Evolutionary conservation across 1,140 invertebrate species (phyloP).

Genomic region (Acromyrmex charruanus): DNA sequence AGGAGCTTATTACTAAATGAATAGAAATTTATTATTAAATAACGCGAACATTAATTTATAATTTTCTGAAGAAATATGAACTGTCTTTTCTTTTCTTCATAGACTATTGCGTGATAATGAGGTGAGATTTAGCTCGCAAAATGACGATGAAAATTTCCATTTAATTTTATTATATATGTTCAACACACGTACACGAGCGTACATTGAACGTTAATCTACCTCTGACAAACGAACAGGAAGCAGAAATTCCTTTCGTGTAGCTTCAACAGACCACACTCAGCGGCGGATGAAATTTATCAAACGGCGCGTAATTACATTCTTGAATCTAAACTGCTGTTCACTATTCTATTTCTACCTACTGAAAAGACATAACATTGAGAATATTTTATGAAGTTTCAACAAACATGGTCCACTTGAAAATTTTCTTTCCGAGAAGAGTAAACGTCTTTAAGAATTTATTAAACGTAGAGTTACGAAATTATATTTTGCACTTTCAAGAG

Average conservation of each 20-base stretch:
- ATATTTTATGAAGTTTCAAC: slow-evolving; percentile 11
- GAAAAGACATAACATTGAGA: neutral
- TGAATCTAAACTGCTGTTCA: slow-evolving; percentile 35
- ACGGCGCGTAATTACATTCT: slow-evolving; percentile 48
- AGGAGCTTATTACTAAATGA: neutral
- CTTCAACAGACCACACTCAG: slow-evolving; percentile 27
- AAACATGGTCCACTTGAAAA: neutral
- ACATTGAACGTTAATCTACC: slow-evolving; percentile 47
- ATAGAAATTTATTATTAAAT: too few relatives aligned
- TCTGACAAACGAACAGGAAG: slow-evolving; percentile 32
- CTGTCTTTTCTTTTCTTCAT: neutral
- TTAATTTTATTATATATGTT: slow-evolving; percentile 29
- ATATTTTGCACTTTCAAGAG: neutral
- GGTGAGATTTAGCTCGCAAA: neutral
- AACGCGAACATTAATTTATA: neutral
- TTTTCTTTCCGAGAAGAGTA: neutral
- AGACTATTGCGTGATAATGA: neutral
- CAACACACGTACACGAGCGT: neutral
- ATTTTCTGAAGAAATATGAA: neutral
- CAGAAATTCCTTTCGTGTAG: slow-evolving; percentile 42
- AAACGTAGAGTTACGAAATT: neutral
- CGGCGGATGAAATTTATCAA: slow-evolving; percentile 43
- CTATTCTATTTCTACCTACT: neutral
- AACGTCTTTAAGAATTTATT: neutral
- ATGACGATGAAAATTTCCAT: neutral